A percentile compares a stretch with the other conserved stretches of the same genome.
Evolutionary conservation across 2,113 vertebrate species (phyloP).

Genomic region (Nasalis larvatus): DNA sequence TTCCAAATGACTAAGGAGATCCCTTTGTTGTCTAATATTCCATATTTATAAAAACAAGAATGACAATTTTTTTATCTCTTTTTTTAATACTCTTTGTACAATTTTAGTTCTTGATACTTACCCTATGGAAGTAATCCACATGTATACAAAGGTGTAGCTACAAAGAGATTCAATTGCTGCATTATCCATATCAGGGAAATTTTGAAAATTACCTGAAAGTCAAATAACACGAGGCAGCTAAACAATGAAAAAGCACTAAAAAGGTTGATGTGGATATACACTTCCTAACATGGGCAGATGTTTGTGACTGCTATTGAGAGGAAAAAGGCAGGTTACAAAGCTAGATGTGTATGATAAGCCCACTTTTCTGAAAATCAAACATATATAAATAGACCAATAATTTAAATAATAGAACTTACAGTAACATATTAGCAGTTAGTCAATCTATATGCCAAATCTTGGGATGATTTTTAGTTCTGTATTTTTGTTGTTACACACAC

Average conservation of each 20-base stretch:
- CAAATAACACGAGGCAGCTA: fast-evolving
- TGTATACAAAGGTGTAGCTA: background rate
- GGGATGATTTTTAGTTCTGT: background rate
- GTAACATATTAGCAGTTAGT: background rate
- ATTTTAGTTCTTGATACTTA: background rate
- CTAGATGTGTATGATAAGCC: background rate
- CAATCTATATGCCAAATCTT: background rate
- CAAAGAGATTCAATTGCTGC: background rate
- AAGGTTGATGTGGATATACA: fast-evolving
- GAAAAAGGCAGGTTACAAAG: background rate
- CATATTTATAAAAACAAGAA: background rate
- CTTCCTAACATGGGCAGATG: background rate
- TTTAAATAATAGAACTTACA: background rate
- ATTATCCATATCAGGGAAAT: background rate
- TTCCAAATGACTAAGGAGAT: background rate
- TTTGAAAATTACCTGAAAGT: background rate
- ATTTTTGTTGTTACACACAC: background rate
- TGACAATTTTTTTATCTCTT: background rate
- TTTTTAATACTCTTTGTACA: background rate
- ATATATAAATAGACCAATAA: background rate
- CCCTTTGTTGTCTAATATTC: background rate
- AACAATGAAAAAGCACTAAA: background rate
- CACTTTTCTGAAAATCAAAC: background rate
- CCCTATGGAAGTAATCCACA: background rate
- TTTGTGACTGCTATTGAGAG: fast-evolving